Conservation (phyloP, 1,140 invertebrate species). For the Drosophila pseudoobscura region DNA sequence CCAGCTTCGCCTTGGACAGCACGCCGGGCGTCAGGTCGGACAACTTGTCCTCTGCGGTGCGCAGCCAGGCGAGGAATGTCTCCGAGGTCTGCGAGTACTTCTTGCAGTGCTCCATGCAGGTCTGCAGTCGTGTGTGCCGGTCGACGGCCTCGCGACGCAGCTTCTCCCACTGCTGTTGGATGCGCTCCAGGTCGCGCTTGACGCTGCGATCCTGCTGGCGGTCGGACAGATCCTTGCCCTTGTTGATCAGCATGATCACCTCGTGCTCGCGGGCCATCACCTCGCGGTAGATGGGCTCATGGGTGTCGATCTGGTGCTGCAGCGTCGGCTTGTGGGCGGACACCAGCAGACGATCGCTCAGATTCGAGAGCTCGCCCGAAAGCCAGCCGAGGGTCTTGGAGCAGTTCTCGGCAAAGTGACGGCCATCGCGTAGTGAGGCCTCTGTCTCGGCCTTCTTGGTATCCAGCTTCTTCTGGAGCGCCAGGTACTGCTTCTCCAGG, state of each 20-base stretch:
- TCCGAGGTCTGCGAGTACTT: conserved; percentile 94
- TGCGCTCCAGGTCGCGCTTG: conserved; percentile 91
- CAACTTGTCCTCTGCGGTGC: conserved; percentile 93
- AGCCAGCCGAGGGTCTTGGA: conserved; percentile 95
- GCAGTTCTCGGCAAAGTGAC: conserved; percentile 94
- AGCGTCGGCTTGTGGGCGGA: conserved; percentile 93
- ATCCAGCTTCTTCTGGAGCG: conserved; percentile 94
- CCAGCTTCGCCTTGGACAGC: conserved; percentile 93
- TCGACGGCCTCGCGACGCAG: conserved; percentile 93
- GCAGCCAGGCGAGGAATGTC: conserved; percentile 93
- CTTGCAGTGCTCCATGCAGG: conserved; percentile 95
- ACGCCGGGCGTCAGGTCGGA: conserved; percentile 90
- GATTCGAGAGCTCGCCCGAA: conserved; percentile 88
- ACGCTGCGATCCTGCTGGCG: conserved; percentile 85
- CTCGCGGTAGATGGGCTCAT: conserved; percentile 94
- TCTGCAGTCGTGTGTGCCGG: conserved; percentile 92
- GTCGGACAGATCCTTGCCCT: conserved; percentile 90
- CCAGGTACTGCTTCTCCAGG: conserved; percentile 92
- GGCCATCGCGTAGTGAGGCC: conserved; percentile 91
- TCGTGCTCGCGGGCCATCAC: conserved; percentile 96
- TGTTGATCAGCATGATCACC: conserved; percentile 96
- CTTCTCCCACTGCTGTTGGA: conserved; percentile 95
- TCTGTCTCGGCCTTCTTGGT: conserved; percentile 95
- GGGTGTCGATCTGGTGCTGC: conserved; percentile 93
- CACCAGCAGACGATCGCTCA: conserved; percentile 91